Base-by-base conservation (phyloP, 2,113 vertebrate genomes). In the Eclectus roratus region DNA sequence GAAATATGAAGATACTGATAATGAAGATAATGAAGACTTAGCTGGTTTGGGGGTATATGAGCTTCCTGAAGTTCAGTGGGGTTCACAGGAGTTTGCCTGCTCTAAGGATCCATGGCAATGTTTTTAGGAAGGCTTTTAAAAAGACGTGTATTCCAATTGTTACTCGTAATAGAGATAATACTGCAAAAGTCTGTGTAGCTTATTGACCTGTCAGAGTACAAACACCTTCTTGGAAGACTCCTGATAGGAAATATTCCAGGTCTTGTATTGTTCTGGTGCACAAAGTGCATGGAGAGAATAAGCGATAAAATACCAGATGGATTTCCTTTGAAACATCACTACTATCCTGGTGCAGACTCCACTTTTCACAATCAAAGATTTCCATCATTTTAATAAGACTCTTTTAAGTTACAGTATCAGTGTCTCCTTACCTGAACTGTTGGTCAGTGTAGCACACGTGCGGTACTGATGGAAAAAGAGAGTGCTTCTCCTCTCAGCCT, bases 251-350 rank as follows among this genome's bases (percentile, higher is more conserved):
- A 89, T 92, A 87, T 69, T 85, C 80, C 88, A 89, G 56, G 25
- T 31, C 10, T 68, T 79, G 15, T 72, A 39, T 65, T 81, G n/a
- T 92, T 73, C 88, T 89, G 33, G 23, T 69, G 49, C 53, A 50
- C 16, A 55, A 80, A 94, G 25, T 82, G 20, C 53, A 50, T 10
- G 49, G 69, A 89, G 65, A 68, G 44, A 81, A 72, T 44, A 76
- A 82, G 65, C 77, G 86, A 49, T 91, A 89, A 94, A 92, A 91
- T 58, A 71, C 61, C 83, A 93, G 80, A 82, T 77, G 70, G 70
- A 85, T 95, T 93, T 96, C 66, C 80, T 95, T 85, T 82, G 88
- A 87, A 92, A 92, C 3, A 1, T 55, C 78, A 65, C 89, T 89
- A 28, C 25, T 66, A 5, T 31, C 70, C 88, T 92, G 92, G 86